Conservation (phyloP, 2,797 vertebrate species). For the Clarias fuscus region DNA sequence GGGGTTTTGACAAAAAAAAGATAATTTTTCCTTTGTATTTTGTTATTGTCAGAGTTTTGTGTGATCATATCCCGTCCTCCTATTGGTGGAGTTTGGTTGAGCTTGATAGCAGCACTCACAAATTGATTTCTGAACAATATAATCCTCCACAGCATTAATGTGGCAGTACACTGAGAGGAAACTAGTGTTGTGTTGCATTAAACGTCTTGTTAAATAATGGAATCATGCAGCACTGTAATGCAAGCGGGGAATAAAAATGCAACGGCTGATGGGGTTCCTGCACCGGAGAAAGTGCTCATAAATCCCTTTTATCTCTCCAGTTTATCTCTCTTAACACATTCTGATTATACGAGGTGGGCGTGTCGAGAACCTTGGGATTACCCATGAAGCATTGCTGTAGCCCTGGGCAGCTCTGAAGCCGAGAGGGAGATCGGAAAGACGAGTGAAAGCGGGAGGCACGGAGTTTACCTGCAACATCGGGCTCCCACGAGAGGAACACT, state of each 20-base stretch:
- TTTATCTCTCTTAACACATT: not conserved
- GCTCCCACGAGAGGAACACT: slow-evolving; percentile 34
- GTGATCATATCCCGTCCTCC: not conserved
- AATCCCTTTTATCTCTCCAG: slow-evolving; percentile 16
- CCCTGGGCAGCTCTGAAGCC: slow-evolving; percentile 55
- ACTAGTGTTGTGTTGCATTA: slow-evolving; percentile 33
- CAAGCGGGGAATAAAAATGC: not conserved
- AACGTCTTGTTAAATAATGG: slow-evolving; percentile 47
- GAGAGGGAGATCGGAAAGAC: slow-evolving; percentile 50
- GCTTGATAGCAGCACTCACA: too few relatives aligned
- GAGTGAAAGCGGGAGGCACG: slow-evolving; percentile 34
- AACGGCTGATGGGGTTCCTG: too few relatives aligned
- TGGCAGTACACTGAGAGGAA: slow-evolving; percentile 15
- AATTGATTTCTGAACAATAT: not conserved
- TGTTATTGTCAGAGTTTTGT: not conserved
- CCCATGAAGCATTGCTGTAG: slow-evolving; percentile 43
- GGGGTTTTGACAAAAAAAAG: not conserved
- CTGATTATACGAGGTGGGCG: not conserved
- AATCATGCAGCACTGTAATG: not conserved
- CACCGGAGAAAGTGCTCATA: too few relatives aligned
- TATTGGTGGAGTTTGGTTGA: not conserved
- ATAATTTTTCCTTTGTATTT: not conserved
- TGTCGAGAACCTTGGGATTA: not conserved
- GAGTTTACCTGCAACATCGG: slow-evolving; percentile 42
- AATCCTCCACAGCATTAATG: slow-evolving; percentile 1